A percentile compares a stretch with the other conserved stretches of the same genome.
Conservation (phyloP, 2,113 vertebrate species). For the Chlorodrepanis virens region DNA sequence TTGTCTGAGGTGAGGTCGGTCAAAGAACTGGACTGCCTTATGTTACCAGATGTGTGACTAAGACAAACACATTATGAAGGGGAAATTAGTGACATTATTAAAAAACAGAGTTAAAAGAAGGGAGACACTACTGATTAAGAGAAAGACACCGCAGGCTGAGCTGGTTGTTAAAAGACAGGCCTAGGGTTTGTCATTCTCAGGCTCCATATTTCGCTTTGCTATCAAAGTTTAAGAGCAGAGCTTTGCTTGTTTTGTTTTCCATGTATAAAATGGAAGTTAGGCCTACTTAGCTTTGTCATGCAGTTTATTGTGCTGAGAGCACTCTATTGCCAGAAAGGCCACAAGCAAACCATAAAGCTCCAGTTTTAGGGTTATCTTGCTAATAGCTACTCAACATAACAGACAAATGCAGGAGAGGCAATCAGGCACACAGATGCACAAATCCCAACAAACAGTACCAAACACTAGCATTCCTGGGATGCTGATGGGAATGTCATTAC, state of each 20-base stretch:
- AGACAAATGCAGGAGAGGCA: not conserved
- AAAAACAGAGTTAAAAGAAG: not conserved
- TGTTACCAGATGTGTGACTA: conserved; percentile 53
- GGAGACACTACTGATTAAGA: not conserved
- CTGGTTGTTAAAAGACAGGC: not conserved
- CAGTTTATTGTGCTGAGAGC: not conserved
- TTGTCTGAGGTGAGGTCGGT: conserved; percentile 63
- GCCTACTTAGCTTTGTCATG: not conserved
- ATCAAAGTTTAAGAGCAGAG: not conserved
- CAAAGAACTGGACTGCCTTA: conserved; percentile 72
- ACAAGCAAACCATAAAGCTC: not conserved
- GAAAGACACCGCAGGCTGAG: not conserved
- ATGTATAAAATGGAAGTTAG: not conserved
- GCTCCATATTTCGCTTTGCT: not conserved
- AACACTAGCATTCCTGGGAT: not conserved
- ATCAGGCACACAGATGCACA: not conserved
- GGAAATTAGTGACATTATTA: conserved; percentile 12
- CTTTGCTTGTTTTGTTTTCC: not conserved
- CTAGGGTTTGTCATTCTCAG: not conserved
- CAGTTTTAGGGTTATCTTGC: not conserved
- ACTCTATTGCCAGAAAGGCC: not conserved
- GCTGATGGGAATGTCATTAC: not conserved
- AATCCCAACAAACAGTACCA: not conserved
- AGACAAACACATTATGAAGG: conserved; percentile 38
- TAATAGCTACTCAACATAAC: not conserved